Conservation (phyloP, 2,888 invertebrate species). For the Suillia variegata region DNA sequence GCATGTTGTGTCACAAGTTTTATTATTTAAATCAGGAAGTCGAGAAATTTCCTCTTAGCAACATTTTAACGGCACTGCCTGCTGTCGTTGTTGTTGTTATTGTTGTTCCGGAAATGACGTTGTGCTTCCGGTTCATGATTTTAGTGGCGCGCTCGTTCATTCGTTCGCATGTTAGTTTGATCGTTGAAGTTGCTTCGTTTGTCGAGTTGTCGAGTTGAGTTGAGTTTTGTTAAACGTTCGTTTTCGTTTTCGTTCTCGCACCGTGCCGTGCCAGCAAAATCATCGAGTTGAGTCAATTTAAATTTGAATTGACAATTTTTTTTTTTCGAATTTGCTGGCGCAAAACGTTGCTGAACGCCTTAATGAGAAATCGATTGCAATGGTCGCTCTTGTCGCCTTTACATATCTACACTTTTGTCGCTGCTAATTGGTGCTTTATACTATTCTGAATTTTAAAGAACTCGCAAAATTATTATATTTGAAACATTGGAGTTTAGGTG, state of each 20-base stretch:
- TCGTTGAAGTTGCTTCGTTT: conserved; percentile 31
- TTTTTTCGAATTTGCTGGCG: background rate
- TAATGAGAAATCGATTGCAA: conserved; percentile 51
- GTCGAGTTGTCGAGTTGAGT: too few relatives aligned
- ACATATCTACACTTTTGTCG: background rate
- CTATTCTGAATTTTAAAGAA: too few relatives aligned
- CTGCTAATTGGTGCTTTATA: too few relatives aligned
- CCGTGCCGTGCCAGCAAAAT: too few relatives aligned
- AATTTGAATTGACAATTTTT: background rate
- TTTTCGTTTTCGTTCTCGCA: too few relatives aligned
- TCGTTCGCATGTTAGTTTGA: background rate
- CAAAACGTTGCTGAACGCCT: conserved; percentile 12
- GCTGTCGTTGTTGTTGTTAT: conserved; percentile 3
- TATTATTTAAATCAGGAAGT: conserved; percentile 58
- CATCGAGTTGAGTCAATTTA: conserved; percentile 2
- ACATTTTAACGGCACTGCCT: conserved; percentile 35
- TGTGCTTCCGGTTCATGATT: conserved; percentile 5
- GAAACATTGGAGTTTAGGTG: too few relatives aligned
- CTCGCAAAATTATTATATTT: too few relatives aligned
- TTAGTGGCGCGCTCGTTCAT: background rate
- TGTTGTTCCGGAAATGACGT: conserved; percentile 5
- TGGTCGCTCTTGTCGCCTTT: conserved; percentile 39
- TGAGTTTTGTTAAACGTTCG: too few relatives aligned
- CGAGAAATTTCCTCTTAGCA: conserved; percentile 52
- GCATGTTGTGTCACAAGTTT: background rate